Conservation (phyloP, 2,797 vertebrate species). For the Spea hammondii region DNA sequence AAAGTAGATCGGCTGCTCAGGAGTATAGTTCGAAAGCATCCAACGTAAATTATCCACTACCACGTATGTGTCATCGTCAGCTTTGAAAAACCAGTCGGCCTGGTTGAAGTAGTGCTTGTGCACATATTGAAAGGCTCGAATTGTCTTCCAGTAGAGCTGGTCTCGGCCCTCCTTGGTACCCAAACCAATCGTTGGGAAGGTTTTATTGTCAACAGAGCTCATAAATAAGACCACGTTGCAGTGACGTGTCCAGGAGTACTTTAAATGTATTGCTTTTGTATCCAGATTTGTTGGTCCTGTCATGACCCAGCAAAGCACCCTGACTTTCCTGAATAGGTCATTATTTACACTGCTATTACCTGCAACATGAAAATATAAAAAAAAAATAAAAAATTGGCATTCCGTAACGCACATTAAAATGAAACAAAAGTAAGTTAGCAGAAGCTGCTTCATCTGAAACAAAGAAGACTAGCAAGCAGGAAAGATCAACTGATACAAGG, state of each 20-base stretch:
- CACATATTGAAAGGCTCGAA: slow-evolving; percentile 80
- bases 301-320: slow-evolving; percentile 84
- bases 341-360: slow-evolving; percentile 64
- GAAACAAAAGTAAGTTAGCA: no score
- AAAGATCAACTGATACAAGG: no score
- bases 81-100: slow-evolving; percentile 79
- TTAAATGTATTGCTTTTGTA: slow-evolving; percentile 72
- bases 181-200: slow-evolving; percentile 76
- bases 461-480: no score
- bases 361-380: slow-evolving; percentile 16
- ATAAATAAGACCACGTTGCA: slow-evolving; percentile 79
- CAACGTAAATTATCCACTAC: slow-evolving; percentile 76
- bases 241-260: slow-evolving; percentile 77
- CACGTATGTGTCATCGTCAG: slow-evolving; percentile 73
- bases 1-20: slow-evolving; percentile 70
- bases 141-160: slow-evolving; percentile 79
- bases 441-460: no score
- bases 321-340: slow-evolving; percentile 69
- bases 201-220: slow-evolving; percentile 71
- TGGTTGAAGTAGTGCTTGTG: slow-evolving; percentile 66
- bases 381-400: background rate
- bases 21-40: slow-evolving; percentile 69
- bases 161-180: slow-evolving; percentile 74
- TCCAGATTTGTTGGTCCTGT: slow-evolving; percentile 74
- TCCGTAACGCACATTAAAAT: no score